A percentile compares a stretch with the other conserved stretches of the same genome.
Conservation (phyloP, 1,140 invertebrate genomes). For the Idris sp. region DNA sequence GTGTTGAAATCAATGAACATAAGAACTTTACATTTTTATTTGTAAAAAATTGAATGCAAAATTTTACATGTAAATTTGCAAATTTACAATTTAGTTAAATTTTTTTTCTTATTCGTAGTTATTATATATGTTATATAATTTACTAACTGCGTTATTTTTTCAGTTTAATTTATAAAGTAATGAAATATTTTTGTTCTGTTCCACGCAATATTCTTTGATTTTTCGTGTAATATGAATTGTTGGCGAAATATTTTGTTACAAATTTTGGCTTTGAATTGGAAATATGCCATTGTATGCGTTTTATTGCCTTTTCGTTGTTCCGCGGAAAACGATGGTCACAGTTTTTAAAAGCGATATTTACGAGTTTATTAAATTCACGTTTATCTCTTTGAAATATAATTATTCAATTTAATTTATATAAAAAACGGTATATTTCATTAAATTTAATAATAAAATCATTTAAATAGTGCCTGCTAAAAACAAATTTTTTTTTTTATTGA, state of each 20-base stretch:
- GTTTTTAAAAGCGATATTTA: conserved; percentile 1
- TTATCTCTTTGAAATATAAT: neutral
- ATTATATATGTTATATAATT: too few relatives aligned
- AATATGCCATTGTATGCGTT: conserved; percentile 2
- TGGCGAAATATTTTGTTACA: conserved; percentile 25
- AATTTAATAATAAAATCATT: too few relatives aligned
- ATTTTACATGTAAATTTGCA: too few relatives aligned
- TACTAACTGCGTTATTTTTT: conserved; percentile 1
- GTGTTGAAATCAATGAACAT: conserved; percentile 16
- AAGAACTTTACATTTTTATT: conserved; percentile 4
- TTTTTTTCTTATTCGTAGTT: too few relatives aligned
- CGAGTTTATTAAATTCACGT: conserved; percentile 6
- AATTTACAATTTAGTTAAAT: too few relatives aligned
- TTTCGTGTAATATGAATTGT: conserved; percentile 18
- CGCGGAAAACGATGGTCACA: neutral
- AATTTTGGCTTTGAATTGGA: conserved; percentile 13
- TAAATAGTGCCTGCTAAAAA: too few relatives aligned
- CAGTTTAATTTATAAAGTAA: conserved; percentile 19
- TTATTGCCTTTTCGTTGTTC: conserved; percentile 5
- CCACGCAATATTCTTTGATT: conserved; percentile 15
- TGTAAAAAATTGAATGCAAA: conserved; percentile 21
- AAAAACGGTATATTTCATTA: neutral
- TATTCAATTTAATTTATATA: neutral
- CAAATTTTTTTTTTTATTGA: too few relatives aligned
- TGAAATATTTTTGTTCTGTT: conserved; percentile 20